Conservation (phyloP, 2,888 invertebrate species). For the Agapostemon virescens region DNA sequence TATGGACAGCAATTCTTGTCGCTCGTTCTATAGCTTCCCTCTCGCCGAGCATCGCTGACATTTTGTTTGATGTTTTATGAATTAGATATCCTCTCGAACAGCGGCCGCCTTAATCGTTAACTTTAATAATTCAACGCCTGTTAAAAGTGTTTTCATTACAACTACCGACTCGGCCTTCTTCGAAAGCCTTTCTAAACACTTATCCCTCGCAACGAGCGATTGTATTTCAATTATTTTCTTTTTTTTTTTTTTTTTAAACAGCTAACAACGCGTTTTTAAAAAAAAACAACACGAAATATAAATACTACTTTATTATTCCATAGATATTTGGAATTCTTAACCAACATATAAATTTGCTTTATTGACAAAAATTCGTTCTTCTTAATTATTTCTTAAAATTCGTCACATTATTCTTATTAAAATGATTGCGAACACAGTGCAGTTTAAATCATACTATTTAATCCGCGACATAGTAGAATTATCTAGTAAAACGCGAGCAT, state of each 20-base stretch:
- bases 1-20: conserved; percentile 10
- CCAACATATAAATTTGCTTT: too few relatives aligned
- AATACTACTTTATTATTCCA: too few relatives aligned
- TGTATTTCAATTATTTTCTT: too few relatives aligned
- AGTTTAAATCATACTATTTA: not conserved
- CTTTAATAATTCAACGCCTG: conserved; percentile 10
- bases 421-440: not conserved
- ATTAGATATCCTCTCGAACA: not conserved
- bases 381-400: not conserved
- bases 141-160: conserved; percentile 9
- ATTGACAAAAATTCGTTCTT: not conserved
- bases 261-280: too few relatives aligned
- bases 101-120: conserved; percentile 11
- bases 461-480: too few relatives aligned
- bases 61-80: conserved; percentile 13
- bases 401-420: not conserved
- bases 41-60: not conserved
- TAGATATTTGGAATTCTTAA: too few relatives aligned
- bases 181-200: not conserved
- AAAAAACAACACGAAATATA: too few relatives aligned
- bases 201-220: not conserved
- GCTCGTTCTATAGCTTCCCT: not conserved
- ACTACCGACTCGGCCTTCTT: not conserved
- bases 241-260: too few relatives aligned
- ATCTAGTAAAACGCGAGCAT: too few relatives aligned